Base-by-base conservation (phyloP, 1,140 invertebrate species). In the Eubasilissa regina region DNA sequence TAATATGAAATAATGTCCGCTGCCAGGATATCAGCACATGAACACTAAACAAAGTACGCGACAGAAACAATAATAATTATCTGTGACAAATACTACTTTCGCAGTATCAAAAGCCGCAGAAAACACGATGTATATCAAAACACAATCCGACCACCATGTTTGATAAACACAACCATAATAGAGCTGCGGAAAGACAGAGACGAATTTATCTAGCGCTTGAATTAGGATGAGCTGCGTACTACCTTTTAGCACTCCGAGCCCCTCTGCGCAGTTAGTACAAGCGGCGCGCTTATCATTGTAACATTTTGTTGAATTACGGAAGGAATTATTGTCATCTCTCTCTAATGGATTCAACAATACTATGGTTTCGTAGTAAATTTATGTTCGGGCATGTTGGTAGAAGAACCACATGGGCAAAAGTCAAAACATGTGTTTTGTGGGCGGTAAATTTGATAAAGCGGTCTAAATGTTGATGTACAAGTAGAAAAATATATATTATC, bases 81-180 rank as follows among this genome's bases (percentile, higher is more conserved):
- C 15, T 48, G 51, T 21, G 47, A 15, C 13, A 21, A 35, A 35
- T 73, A 44, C 15, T 73, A 73, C 55, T 56, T 73, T 73, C 70
- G 15, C 70, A 56, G 15, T 56, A 55, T 56, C 21, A 73, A 43
- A 56, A 19, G 19, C 70, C 70, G 51, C 47, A 73, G 70, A 56
- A 56, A 73, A 73, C 25, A 15, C 19, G 70, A 73, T 48, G 66
- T 8, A 73, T 56, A 73, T 55, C 70, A 73, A 73, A 73, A 73
- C 70, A 73, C 70, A 19, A 73, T 25, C 15, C 70, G 51, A 73
- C 70, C 70, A 73, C 70, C 70, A 73, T 73, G 70, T 73, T 73
- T 73, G 70, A 73, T 53, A 73, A 73, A 73, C 70, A 73, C 47
- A 73, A 64, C 25, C 19, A 12, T 21, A 6, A 35, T 35, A 62